Conservation (phyloP, 2,797 vertebrate genomes). For the Anas bahamensis region DNA sequence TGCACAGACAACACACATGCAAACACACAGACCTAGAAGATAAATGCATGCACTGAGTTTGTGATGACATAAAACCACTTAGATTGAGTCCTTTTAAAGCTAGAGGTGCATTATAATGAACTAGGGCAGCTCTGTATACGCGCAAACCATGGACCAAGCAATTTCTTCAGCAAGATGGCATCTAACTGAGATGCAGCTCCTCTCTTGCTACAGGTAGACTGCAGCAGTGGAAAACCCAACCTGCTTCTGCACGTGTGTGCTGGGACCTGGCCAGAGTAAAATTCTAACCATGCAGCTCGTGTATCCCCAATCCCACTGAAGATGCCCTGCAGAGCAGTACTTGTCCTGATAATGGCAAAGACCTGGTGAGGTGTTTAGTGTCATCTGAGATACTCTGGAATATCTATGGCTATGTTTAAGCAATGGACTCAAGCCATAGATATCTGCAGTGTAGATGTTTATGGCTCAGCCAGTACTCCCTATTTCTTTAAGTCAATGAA, state of each 20-base stretch:
- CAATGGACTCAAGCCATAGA: not conserved
- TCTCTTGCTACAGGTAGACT: not conserved
- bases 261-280: not conserved
- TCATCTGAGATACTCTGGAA: not conserved
- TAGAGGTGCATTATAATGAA: not conserved
- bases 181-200: not conserved
- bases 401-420: not conserved
- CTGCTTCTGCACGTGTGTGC: not conserved
- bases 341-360: not conserved
- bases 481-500: not conserved
- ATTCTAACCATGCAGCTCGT: not conserved
- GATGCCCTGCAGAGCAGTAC: not conserved
- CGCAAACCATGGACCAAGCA: accelerated
- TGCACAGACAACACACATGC: not conserved
- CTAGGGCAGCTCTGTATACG: not conserved
- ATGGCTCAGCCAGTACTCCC: not conserved
- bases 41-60: not conserved
- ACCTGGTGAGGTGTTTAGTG: not conserved
- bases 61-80: not conserved
- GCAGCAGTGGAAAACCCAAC: not conserved
- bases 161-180: not conserved
- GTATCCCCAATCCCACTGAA: not conserved
- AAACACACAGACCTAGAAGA: not conserved
- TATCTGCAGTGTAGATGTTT: not conserved
- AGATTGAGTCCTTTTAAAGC: not conserved